Evolutionary conservation across 2,888 invertebrate genomes (phyloP).

Genomic region (Coelopa pilipes): DNA sequence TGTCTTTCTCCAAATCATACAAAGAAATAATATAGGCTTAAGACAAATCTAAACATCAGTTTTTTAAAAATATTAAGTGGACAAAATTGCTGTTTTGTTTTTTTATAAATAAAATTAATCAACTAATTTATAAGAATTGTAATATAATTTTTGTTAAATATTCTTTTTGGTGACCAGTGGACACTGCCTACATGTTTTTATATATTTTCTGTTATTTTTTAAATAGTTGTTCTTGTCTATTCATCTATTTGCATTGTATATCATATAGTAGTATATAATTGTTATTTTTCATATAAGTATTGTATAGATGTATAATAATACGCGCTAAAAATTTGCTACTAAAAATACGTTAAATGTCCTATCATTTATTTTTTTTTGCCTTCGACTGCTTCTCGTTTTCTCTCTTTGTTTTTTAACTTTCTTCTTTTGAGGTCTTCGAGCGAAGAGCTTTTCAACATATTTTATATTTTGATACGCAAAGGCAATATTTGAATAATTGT

Average conservation of each 20-base stretch:
- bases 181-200: conserved; percentile 1
- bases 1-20: neutral
- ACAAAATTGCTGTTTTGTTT: neutral
- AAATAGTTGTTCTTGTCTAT: conserved; percentile 23
- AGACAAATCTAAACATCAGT: neutral
- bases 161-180: too few relatives aligned
- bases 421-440: too few relatives aligned
- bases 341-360: conserved; percentile 23
- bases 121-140: neutral
- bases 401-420: too few relatives aligned
- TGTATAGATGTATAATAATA: conserved; percentile 25
- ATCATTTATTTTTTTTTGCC: neutral
- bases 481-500: neutral
- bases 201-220: neutral
- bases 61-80: neutral
- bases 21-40: neutral
- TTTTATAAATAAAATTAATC: too few relatives aligned
- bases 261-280: conserved; percentile 28
- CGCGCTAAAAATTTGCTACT: conserved; percentile 34
- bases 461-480: too few relatives aligned
- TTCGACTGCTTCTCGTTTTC: conserved; percentile 6
- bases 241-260: conserved; percentile 19
- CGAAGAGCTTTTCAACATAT: too few relatives aligned
- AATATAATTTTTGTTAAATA: conserved; percentile 3
- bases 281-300: conserved; percentile 13